Evolutionary conservation across 2,888 invertebrate species (phyloP), one percentile per base, ranked within the genome.

Genomic region (Steromphala cineraria): DNA sequence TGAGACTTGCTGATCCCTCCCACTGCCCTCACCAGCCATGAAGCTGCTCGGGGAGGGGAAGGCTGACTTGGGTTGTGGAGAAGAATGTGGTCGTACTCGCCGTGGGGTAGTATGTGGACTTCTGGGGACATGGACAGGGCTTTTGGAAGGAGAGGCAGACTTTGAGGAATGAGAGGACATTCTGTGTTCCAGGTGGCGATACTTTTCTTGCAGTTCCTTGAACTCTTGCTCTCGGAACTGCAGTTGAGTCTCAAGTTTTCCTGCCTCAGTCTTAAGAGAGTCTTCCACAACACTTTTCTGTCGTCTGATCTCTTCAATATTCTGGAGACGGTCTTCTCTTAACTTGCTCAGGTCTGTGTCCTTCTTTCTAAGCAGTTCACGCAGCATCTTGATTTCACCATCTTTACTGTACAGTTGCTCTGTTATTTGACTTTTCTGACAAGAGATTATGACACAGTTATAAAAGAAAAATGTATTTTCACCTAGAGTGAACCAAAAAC

Each of bases 221-320:
- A 84, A 81, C 71, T 90, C 90, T 28, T 85, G 83, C 2, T 88
- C 87, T 78, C 87, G 88, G 82, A 91, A 91, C 81, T 90, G 87
- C 8, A 88, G 75, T 78, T 89, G 87, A 2, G 89, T 86, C 46
- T 86, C 84, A 24, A 89, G 80, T 40, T 83, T 84, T 8, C 87
- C 83, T 7, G 87, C 24, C 31, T 88, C 87, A 15, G 80, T 75
- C 83, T 89, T 83, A 4, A 89, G 82, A 17, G 78, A 67, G 76
- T 86, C 86, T 56, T 89, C 88, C 52, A 83, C 83, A 31, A 88
- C 87, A n/a, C 78, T 81, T 78, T 87, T 86, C n/a, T 86, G 84
- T 52, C 81, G 78, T 17, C 83, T 84, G 21, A 87, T 85, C 75
- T 86, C 83, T 8, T 85, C 82, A 40, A 84, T 83, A 19, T 81